Conservation (phyloP, 2,797 vertebrate species). For the Rallus crepitans region DNA sequence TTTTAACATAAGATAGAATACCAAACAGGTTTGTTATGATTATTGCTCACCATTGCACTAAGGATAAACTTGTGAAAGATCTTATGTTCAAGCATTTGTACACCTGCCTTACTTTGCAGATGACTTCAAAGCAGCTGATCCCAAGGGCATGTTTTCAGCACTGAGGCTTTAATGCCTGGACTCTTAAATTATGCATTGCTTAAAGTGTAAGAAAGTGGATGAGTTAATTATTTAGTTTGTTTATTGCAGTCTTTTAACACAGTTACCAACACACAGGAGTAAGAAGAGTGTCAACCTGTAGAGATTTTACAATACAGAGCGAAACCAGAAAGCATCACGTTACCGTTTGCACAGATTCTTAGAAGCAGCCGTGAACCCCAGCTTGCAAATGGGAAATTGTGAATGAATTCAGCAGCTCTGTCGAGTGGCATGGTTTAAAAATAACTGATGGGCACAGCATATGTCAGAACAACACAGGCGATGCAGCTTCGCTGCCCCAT, state of each 20-base stretch:
- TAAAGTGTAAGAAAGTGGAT: constrained; percentile 48
- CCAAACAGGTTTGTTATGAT: constrained; percentile 20
- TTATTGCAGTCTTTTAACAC: constrained; percentile 53
- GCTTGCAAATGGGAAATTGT: constrained; percentile 14
- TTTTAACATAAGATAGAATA: constrained; percentile 23
- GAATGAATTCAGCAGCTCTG: constrained; percentile 39
- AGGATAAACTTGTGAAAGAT: neutral
- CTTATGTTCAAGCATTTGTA: neutral
- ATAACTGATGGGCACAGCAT: constrained; percentile 19
- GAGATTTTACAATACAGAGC: constrained; percentile 44
- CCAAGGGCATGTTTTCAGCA: constrained; percentile 16
- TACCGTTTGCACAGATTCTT: constrained; percentile 2
- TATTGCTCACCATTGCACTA: neutral
- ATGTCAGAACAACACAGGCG: constrained; percentile 43
- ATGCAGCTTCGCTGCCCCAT: constrained; percentile 19
- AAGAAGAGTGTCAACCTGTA: constrained; percentile 65
- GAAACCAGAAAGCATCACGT: constrained; percentile 39
- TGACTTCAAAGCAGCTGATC: constrained; percentile 5
- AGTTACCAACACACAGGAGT: constrained; percentile 64
- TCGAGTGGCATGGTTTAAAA: neutral
- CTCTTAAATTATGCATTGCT: constrained; percentile 64
- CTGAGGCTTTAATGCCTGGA: constrained; percentile 30
- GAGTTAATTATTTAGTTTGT: constrained; percentile 72
- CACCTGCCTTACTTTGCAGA: constrained; percentile 7
- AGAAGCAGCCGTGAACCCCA: neutral